Evolutionary conservation across 2,797 vertebrate genomes (phyloP).

Genomic region (Lacerta bilineata): DNA sequence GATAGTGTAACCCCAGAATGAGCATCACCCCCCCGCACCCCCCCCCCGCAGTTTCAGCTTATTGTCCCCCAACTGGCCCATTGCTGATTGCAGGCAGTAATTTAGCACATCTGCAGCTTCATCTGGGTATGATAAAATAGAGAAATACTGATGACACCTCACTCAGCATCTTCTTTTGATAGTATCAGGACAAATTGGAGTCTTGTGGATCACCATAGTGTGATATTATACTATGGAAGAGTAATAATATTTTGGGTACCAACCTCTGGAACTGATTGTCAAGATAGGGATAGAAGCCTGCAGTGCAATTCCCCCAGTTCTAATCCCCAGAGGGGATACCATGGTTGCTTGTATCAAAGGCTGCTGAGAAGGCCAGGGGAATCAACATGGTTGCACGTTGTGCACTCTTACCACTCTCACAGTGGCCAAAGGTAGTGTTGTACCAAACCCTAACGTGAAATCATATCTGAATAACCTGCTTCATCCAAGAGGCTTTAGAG

Average conservation of each 20-base stretch:
- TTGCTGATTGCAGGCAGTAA: neutral
- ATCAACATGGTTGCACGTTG: too few species aligned
- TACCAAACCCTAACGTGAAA: too few species aligned
- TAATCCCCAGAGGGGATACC: neutral
- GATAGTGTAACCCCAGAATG: neutral
- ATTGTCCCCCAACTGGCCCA: neutral
- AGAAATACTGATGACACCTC: neutral
- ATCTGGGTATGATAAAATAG: neutral
- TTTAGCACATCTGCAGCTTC: neutral
- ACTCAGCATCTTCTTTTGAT: neutral
- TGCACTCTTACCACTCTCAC: too few species aligned
- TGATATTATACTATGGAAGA: neutral
- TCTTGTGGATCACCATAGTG: neutral
- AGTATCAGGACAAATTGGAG: neutral
- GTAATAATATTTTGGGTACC: neutral
- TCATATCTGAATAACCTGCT: neutral
- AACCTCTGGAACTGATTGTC: neutral
- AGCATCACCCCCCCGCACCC: too few species aligned
- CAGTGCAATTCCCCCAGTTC: neutral
- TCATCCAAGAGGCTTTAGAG: neutral
- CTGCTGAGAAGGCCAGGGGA: neutral
- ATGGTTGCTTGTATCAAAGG: neutral
- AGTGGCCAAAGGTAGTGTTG: too few species aligned
- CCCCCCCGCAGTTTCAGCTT: neutral
- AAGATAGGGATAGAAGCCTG: neutral